Evolutionary conservation across 2,113 vertebrate genomes (phyloP).

Genomic region (Cynoglossus semilaevis): DNA sequence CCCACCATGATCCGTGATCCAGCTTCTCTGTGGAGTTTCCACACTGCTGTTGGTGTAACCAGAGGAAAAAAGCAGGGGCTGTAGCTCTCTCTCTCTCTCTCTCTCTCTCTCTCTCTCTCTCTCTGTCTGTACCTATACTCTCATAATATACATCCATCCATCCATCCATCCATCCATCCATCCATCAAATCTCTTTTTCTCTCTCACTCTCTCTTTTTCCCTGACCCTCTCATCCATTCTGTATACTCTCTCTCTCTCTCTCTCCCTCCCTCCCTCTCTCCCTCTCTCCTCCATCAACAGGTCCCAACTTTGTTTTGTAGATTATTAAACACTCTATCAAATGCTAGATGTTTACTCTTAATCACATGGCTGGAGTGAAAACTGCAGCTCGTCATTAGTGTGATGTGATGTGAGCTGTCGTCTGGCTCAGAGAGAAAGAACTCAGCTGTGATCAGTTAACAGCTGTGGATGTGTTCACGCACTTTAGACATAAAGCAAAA

Average conservation of each 20-base stretch:
- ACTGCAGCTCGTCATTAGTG: conserved; percentile 44
- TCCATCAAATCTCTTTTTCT: too few species aligned
- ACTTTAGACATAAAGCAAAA: conserved; percentile 19
- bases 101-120: conserved; percentile 6
- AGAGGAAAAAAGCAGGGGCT: conserved; percentile 64
- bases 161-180: too few species aligned
- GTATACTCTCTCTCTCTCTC: too few species aligned
- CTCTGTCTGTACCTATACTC: neutral
- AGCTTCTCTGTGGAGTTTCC: conserved; percentile 40
- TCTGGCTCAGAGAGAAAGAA: conserved; percentile 36
- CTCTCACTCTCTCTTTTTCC: too few species aligned
- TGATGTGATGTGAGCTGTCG: conserved; percentile 25
- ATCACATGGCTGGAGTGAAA: conserved; percentile 25
- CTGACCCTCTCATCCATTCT: too few species aligned
- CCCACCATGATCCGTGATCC: conserved; percentile 30
- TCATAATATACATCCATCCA: too few species aligned
- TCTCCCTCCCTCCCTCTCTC: too few species aligned
- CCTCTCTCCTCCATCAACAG: neutral
- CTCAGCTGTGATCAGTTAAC: conserved; percentile 55
- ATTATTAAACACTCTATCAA: conserved; percentile 25
- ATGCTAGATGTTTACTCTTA: conserved; percentile 21
- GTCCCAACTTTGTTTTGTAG: conserved; percentile 4
- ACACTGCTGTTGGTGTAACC: conserved; percentile 54
- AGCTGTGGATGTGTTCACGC: conserved; percentile 13
- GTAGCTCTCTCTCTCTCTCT: conserved; percentile 8